A percentile compares a stretch with the other conserved stretches of the same genome.
These are phyloP conservation scores for Nomada hirtipes DNA, from an alignment of 2,888 invertebrate species.

Conservation along the genomic window DNA sequence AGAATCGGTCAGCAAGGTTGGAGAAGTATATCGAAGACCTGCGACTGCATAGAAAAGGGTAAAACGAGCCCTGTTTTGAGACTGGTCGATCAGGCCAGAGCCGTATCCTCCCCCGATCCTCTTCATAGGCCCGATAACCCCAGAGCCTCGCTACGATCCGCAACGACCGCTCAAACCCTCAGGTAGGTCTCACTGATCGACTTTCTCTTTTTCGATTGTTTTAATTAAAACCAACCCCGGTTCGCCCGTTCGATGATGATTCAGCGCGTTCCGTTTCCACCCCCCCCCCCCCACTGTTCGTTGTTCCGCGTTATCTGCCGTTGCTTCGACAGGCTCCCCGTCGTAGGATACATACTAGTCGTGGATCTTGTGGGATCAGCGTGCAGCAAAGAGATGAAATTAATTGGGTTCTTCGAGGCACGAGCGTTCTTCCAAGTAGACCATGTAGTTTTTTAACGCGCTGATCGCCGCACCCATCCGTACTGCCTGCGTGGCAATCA, in stretches of 20 bases:
- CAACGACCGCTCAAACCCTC: slow-evolving; percentile 81
- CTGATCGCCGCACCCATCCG: no score
- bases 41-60: slow-evolving; percentile 81
- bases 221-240: background rate
- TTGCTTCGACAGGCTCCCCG: background rate
- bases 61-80: slow-evolving; percentile 80
- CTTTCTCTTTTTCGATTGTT: slow-evolving; percentile 14
- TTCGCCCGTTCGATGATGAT: background rate
- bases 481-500: no score
- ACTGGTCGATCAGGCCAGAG: slow-evolving; percentile 82
- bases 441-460: no score
- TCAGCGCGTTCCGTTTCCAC: slow-evolving; percentile 3
- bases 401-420: background rate
- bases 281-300: background rate
- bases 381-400: background rate
- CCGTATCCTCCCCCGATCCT: slow-evolving; percentile 85
- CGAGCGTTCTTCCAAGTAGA: no score
- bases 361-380: background rate
- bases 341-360: no score
- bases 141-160: slow-evolving; percentile 81
- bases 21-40: slow-evolving; percentile 81
- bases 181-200: slow-evolving; percentile 80
- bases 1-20: slow-evolving; percentile 78
- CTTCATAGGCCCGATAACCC: slow-evolving; percentile 83
- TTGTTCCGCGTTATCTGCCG: background rate